Percentiles rank a stretch among this genome's conserved stretches.
phyloP scores from a whole-genome alignment of 2,113 vertebrate species.

The Cavia aperea region DNA sequence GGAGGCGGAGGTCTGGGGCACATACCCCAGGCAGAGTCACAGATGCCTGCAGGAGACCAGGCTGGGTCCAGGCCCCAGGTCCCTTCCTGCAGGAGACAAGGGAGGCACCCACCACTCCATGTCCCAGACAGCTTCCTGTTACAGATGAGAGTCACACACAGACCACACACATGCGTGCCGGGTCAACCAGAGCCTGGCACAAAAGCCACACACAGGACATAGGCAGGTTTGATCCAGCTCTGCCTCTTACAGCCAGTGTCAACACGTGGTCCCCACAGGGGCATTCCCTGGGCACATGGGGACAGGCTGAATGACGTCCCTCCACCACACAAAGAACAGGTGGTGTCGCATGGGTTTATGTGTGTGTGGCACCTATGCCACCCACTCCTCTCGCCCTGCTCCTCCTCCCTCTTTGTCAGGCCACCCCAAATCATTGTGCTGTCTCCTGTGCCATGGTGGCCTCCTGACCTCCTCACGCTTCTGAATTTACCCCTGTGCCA shows the following conservation, averaged over 20 bases:
- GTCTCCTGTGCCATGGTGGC: neutral
- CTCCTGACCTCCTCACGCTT: neutral
- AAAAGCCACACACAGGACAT: neutral
- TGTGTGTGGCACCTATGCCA: neutral
- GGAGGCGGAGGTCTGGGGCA: neutral
- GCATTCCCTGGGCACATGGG: neutral
- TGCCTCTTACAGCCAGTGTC: neutral
- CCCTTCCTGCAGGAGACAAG: neutral
- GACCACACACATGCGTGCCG: neutral
- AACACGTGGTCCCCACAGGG: neutral
- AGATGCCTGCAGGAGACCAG: neutral
- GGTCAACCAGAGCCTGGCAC: neutral
- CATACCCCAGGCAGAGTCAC: neutral
- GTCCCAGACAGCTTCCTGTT: neutral
- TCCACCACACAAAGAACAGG: neutral
- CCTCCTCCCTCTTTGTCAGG: neutral
- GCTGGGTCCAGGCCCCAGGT: neutral
- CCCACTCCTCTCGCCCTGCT: neutral
- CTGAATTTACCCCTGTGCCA: neutral
- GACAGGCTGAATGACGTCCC: neutral
- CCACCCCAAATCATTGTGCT: neutral
- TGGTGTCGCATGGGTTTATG: rapidly evolving
- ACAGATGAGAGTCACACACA: too few species aligned
- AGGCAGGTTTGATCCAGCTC: neutral
- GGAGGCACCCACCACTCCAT: neutral